These are phyloP conservation scores for Geophilus truncorum DNA, from an alignment of 2,888 invertebrate genomes.

Conservation along the genomic window DNA sequence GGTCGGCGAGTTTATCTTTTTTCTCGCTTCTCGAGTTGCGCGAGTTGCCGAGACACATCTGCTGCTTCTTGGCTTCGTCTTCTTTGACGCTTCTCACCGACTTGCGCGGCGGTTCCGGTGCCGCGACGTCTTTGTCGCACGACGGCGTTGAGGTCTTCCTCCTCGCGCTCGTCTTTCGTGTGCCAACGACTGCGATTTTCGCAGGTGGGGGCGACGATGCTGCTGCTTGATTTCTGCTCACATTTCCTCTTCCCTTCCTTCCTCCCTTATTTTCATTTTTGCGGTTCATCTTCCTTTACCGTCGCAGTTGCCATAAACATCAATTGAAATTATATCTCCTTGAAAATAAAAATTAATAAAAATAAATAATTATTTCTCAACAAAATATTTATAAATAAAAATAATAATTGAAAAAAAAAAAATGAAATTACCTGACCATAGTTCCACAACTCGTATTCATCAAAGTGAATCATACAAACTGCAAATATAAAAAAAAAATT, in stretches of 20 bases:
- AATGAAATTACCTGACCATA: too few species aligned
- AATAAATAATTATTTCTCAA: too few species aligned
- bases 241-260: slow-evolving; percentile 22
- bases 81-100: not conserved
- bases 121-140: not conserved
- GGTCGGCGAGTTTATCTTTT: too few species aligned
- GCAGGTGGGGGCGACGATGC: not conserved
- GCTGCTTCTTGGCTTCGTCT: not conserved
- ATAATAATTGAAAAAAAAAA: too few species aligned
- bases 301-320: not conserved
- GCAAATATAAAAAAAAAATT: not conserved
- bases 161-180: not conserved
- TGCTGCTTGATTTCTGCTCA: not conserved
- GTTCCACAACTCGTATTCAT: not conserved
- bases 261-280: slow-evolving; percentile 29
- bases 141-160: not conserved
- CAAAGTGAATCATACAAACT: not conserved
- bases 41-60: not conserved
- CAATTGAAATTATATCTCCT: too few species aligned
- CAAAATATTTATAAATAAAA: too few species aligned
- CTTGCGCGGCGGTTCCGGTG: not conserved
- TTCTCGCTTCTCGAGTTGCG: too few species aligned
- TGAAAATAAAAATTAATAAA: too few species aligned
- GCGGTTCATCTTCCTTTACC: slow-evolving; percentile 6
- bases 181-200: not conserved